These are phyloP conservation scores for Corythoichthys haematopterus DNA, from an alignment of 2,113 vertebrate species.

Conservation along the genomic window DNA sequence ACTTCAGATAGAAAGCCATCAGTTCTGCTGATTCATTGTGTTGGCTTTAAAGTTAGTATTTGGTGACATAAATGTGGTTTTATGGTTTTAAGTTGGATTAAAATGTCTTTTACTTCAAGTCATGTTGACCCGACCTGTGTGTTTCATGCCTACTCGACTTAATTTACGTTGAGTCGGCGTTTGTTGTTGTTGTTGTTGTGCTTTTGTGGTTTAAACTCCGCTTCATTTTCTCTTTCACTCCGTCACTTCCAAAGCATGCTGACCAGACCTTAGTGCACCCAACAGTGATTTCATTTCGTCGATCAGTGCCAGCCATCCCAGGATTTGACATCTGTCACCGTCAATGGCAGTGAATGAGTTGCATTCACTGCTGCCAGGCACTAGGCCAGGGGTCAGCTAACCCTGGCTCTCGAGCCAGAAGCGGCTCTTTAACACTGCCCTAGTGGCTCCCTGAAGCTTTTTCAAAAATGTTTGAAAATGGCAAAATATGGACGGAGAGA, in stretches of 20 bases:
- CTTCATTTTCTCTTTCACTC: no score
- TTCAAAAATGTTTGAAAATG: no score
- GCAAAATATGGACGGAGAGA: no score
- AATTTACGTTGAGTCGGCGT: neutral
- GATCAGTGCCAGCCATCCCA: no score
- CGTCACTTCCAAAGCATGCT: neutral
- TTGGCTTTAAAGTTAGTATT: neutral
- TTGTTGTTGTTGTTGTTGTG: neutral
- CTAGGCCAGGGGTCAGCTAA: no score
- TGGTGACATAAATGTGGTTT: neutral
- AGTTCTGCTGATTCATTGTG: neutral
- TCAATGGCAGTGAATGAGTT: no score
- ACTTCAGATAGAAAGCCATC: neutral
- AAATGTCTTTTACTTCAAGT: neutral
- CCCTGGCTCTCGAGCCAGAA: no score
- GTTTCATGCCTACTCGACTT: neutral
- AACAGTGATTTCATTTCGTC: neutral
- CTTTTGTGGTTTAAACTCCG: neutral
- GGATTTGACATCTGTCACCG: no score
- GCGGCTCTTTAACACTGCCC: no score
- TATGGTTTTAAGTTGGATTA: neutral
- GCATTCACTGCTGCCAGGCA: no score
- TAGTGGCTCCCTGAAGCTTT: no score
- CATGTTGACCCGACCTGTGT: neutral
- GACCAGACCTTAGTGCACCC: neutral